Conservation (phyloP, 2,888 invertebrate species). For the Alcis repandata region DNA sequence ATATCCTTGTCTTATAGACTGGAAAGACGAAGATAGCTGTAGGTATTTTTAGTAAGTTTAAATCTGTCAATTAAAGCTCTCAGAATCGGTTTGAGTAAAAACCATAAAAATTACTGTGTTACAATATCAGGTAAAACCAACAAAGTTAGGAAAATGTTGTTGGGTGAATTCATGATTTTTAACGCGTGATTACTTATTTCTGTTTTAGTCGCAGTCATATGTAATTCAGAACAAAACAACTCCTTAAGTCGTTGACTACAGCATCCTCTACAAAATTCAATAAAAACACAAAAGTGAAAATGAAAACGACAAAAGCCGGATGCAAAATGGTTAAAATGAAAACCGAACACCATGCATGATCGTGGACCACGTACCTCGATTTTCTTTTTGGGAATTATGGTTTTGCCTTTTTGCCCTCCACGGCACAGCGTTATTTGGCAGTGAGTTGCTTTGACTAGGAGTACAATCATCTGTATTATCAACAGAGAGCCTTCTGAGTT, state of each 20-base stretch:
- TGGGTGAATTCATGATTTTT: too few relatives aligned
- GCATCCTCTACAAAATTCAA: constrained; percentile 21
- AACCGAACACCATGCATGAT: constrained; percentile 81
- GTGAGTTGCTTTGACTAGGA: constrained; percentile 81
- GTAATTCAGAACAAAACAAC: constrained; percentile 22
- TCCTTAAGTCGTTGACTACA: constrained; percentile 9
- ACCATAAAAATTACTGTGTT: too few relatives aligned
- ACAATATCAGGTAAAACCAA: too few relatives aligned
- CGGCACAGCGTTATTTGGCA: constrained; percentile 79
- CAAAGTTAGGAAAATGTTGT: too few relatives aligned
- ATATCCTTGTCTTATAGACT: too few relatives aligned
- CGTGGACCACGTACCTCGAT: constrained; percentile 81
- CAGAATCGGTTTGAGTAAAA: too few relatives aligned
- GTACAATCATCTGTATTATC: constrained; percentile 71
- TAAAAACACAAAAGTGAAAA: constrained; percentile 50
- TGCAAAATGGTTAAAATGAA: constrained; percentile 80
- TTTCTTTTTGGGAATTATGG: constrained; percentile 80
- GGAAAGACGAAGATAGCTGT: too few relatives aligned
- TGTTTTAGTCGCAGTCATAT: neutral
- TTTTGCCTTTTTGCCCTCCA: constrained; percentile 82
- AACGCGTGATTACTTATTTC: too few relatives aligned
- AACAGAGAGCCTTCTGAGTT: constrained; percentile 76
- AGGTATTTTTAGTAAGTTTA: too few relatives aligned
- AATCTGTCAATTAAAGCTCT: too few relatives aligned
- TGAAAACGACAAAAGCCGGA: constrained; percentile 62